Evolutionary conservation across 2,797 vertebrate species (phyloP).

Genomic region (Decapterus maruadsi): DNA sequence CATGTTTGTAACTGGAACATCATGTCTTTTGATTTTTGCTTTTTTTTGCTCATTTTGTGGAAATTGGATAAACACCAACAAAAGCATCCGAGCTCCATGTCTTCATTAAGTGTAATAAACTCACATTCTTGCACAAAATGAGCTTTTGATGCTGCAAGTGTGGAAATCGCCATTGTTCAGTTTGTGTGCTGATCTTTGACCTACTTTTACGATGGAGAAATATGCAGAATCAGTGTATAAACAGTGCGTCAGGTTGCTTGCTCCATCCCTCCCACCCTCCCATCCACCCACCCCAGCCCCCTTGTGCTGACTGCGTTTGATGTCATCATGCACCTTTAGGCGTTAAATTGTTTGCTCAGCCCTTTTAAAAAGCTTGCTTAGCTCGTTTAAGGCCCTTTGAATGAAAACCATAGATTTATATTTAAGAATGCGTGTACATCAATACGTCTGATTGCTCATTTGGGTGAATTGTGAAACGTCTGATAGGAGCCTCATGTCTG

Average conservation of each 20-base stretch:
- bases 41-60: constrained; percentile 14
- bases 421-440: constrained; percentile 54
- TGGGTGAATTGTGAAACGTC: constrained; percentile 38
- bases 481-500: constrained; percentile 39
- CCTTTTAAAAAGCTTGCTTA: constrained; percentile 22
- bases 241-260: constrained; percentile 13
- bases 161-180: background rate
- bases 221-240: constrained; percentile 1
- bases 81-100: constrained; percentile 19
- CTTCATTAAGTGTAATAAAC: background rate
- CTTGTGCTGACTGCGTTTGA: constrained; percentile 21
- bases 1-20: background rate
- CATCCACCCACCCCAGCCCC: no score
- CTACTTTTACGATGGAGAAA: constrained; percentile 5
- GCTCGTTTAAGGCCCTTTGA: constrained; percentile 52
- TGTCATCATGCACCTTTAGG: constrained; percentile 20
- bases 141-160: background rate
- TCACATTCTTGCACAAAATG: background rate
- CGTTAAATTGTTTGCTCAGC: constrained; percentile 24
- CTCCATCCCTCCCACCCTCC: background rate
- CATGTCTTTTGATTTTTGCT: constrained; percentile 15
- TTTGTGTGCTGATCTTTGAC: constrained; percentile 23
- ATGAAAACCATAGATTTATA: constrained; percentile 38
- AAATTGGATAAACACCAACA: constrained; percentile 37
- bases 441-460: constrained; percentile 66